Conservation (phyloP, 2,888 invertebrate genomes). For the Aleiodes leptofemur region DNA sequence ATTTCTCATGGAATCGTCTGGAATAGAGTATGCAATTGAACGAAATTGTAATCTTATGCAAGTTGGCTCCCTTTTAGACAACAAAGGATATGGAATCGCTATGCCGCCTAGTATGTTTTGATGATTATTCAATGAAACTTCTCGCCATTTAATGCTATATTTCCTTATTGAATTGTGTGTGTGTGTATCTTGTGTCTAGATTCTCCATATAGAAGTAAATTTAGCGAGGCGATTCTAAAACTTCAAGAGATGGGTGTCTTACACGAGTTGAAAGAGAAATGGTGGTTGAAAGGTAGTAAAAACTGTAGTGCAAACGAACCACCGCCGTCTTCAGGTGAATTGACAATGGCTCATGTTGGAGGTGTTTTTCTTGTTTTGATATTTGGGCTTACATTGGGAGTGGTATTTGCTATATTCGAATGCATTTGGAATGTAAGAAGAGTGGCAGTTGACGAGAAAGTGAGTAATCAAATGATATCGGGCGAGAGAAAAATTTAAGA, state of each 20-base stretch:
- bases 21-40: slow-evolving; percentile 95
- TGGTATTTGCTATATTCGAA: slow-evolving; percentile 87
- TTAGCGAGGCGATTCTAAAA: slow-evolving; percentile 92
- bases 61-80: slow-evolving; percentile 94
- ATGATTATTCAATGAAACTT: no score
- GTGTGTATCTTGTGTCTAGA: slow-evolving; percentile 74
- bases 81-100: slow-evolving; percentile 97
- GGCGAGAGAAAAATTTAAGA: background rate
- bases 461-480: slow-evolving; percentile 68
- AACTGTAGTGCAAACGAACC: slow-evolving; percentile 76
- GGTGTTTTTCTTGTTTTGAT: slow-evolving; percentile 93
- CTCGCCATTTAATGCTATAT: no score
- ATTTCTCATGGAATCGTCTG: slow-evolving; percentile 97
- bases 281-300: slow-evolving; percentile 88
- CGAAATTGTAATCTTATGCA: slow-evolving; percentile 93
- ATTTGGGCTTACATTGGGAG: slow-evolving; percentile 83
- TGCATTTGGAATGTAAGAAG: slow-evolving; percentile 90
- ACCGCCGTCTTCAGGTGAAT: slow-evolving; percentile 77
- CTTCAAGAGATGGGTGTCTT: slow-evolving; percentile 93
- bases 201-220: slow-evolving; percentile 85
- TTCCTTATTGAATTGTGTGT: no score
- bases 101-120: slow-evolving; percentile 88
- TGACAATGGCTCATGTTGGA: slow-evolving; percentile 92
- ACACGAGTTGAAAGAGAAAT: slow-evolving; percentile 88
- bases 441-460: slow-evolving; percentile 86